A percentile compares a stretch with the other conserved stretches of the same genome.
Evolutionary conservation across 2,113 vertebrate species (phyloP).

Genomic region (Sinosuthora webbiana): DNA sequence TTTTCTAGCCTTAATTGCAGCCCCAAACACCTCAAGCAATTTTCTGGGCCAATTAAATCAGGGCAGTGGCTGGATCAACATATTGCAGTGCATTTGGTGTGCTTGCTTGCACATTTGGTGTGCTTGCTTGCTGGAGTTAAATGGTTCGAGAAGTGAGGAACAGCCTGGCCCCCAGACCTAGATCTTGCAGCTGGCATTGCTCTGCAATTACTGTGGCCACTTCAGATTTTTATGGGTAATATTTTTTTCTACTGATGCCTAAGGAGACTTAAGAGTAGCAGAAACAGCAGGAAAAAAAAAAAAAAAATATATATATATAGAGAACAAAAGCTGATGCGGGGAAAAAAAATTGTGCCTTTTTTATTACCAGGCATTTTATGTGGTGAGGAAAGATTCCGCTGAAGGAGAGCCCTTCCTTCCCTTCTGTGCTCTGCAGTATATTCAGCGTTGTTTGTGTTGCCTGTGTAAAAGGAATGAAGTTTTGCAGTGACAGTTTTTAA

Average conservation of each 20-base stretch:
- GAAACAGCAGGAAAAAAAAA: not conserved
- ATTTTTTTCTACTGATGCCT: not conserved
- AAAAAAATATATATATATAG: not conserved
- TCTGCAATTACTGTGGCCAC: not conserved
- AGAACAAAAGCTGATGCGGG: not conserved
- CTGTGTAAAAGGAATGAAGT: not conserved
- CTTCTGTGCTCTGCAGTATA: not conserved
- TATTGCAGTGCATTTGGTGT: not conserved
- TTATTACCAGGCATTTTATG: not conserved
- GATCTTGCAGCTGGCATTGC: not conserved
- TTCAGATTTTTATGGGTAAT: not conserved
- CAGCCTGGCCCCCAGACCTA: conserved; percentile 25
- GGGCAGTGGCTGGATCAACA: conserved; percentile 35
- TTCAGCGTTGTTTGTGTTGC: not conserved
- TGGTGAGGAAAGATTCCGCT: not conserved
- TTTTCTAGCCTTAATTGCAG: conserved; percentile 65
- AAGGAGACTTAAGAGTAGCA: not conserved
- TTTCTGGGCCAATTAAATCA: conserved; percentile 65
- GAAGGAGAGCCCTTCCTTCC: not conserved
- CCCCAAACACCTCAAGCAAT: conserved; percentile 54
- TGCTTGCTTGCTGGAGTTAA: conserved; percentile 11
- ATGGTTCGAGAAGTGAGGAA: not conserved
- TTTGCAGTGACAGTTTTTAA: not conserved
- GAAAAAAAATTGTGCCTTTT: not conserved
- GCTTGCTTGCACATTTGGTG: conserved; percentile 9